Evolutionary conservation across 2,888 invertebrate species (phyloP).

Genomic region (Sminthurinus aureus): DNA sequence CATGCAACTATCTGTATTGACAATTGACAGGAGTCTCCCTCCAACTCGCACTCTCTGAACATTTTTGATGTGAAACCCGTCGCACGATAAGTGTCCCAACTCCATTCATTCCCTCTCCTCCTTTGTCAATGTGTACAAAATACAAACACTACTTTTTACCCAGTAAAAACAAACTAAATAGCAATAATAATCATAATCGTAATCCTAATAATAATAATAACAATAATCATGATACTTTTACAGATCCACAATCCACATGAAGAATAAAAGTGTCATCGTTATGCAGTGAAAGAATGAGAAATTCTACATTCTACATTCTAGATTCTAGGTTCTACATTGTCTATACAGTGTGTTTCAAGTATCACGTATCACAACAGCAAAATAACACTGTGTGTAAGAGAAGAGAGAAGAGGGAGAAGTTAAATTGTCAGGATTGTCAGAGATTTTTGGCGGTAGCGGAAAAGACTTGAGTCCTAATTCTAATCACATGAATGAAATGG

Average conservation of each 20-base stretch:
- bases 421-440: background rate
- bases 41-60: background rate
- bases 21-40: background rate
- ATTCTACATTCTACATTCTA: too few relatives aligned
- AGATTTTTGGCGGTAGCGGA: conserved; percentile 28
- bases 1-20: background rate
- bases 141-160: too few relatives aligned
- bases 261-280: background rate
- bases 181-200: too few relatives aligned
- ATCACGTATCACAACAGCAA: too few relatives aligned
- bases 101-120: background rate
- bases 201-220: too few relatives aligned
- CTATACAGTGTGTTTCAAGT: too few relatives aligned
- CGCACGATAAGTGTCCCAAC: conserved; percentile 10
- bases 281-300: background rate
- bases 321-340: too few relatives aligned
- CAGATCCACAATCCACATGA: too few relatives aligned
- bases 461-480: background rate
- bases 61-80: conserved; percentile 5
- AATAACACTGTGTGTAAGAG: too few relatives aligned
- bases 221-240: too few relatives aligned
- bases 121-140: background rate
- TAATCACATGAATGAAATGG: conserved; percentile 30
- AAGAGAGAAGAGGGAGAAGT: background rate
- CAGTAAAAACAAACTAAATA: too few relatives aligned